Percentiles rank a stretch among this genome's conserved stretches.
Evolutionary conservation across 2,888 invertebrate genomes (phyloP).

Genomic region (Amphiduros pacificus): DNA sequence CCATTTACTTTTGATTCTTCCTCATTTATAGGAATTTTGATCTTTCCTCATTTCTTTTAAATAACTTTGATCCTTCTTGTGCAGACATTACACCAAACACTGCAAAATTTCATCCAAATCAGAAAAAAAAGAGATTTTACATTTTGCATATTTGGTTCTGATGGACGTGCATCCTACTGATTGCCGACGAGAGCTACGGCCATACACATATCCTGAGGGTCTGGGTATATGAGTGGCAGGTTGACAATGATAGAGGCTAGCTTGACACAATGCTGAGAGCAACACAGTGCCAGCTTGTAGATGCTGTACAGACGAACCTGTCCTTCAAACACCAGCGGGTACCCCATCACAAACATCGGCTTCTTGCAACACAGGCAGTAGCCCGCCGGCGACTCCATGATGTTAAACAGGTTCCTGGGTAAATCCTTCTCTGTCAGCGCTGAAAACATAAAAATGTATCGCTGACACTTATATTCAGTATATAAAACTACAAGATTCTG

Average conservation of each 20-base stretch:
- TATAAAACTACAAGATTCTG: no score
- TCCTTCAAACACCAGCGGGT: slow-evolving; percentile 31
- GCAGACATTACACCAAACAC: no score
- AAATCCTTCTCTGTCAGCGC: slow-evolving; percentile 8
- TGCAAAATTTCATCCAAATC: no score
- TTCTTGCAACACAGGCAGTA: slow-evolving; percentile 26
- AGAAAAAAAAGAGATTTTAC: no score
- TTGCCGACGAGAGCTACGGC: slow-evolving; percentile 11
- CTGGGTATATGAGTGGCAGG: slow-evolving; percentile 31
- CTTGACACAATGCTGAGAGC: slow-evolving; percentile 25
- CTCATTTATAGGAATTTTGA: no score
- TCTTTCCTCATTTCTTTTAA: no score
- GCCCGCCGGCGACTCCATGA: slow-evolving; percentile 25
- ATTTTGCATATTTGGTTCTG: no score
- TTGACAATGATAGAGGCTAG: slow-evolving; percentile 12
- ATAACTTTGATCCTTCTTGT: no score
- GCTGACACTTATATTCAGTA: no score
- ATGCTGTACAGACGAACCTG: slow-evolving; percentile 19
- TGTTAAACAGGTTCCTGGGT: slow-evolving; percentile 21
- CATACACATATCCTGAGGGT: slow-evolving; percentile 21
- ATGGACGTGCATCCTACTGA: no score
- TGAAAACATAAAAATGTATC: not conserved
- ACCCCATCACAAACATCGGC: slow-evolving; percentile 28
- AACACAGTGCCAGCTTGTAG: slow-evolving; percentile 29
- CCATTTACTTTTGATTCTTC: no score